Conservation (phyloP, 2,888 invertebrate genomes). For the Ferrisia virgata region DNA sequence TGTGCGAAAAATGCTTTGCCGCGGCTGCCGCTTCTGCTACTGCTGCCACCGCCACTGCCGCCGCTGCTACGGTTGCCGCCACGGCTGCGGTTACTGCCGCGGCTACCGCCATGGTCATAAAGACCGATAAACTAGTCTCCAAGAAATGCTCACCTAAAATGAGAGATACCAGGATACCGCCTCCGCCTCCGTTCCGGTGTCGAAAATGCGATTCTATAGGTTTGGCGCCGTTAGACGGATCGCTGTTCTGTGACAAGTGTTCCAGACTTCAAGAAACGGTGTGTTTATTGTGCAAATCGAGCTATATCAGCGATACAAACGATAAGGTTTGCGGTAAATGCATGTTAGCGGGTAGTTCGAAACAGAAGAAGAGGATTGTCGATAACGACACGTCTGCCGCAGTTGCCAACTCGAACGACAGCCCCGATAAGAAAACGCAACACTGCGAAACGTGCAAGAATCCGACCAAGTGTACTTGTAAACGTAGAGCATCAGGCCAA, state of each 20-base stretch:
- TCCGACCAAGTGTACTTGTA: not conserved
- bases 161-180: not conserved
- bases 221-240: not conserved
- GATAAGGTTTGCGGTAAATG: not conserved
- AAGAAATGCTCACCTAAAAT: not conserved
- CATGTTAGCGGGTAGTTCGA: not conserved
- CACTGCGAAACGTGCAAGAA: not conserved
- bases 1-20: not conserved
- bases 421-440: not conserved
- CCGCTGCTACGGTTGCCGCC: not conserved
- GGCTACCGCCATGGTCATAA: not conserved
- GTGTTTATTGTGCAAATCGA: not conserved
- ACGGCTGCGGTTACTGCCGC: not conserved
- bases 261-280: not conserved
- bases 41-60: not conserved
- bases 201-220: not conserved
- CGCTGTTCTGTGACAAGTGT: not conserved
- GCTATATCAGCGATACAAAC: conserved; percentile 7
- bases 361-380: not conserved
- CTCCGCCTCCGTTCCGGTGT: not conserved
- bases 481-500: not conserved
- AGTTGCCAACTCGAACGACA: not conserved
- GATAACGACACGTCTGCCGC: not conserved
- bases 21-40: not conserved
- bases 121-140: not conserved